These are phyloP conservation scores for Argyra leucocephala DNA, from an alignment of 2,888 invertebrate genomes.

Conservation along the genomic window DNA sequence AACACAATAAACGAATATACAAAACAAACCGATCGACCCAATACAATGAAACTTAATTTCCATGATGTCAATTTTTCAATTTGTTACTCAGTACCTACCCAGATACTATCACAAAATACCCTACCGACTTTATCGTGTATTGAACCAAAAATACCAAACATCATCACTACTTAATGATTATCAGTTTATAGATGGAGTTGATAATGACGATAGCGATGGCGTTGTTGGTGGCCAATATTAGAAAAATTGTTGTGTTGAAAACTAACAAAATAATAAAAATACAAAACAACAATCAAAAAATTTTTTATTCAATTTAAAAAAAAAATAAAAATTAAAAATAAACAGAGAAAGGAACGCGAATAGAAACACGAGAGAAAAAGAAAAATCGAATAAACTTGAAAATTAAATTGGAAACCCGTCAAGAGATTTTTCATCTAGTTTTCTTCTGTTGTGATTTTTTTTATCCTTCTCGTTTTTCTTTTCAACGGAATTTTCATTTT, in stretches of 20 bases:
- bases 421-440: neutral
- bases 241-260: neutral
- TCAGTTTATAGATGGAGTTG: neutral
- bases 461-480: neutral
- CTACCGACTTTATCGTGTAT: neutral
- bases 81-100: neutral
- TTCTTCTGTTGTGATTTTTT: neutral
- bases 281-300: neutral
- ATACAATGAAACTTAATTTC: conserved; percentile 3
- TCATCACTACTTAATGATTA: neutral
- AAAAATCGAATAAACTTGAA: neutral
- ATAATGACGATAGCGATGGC: neutral
- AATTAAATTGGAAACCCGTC: conserved; percentile 3
- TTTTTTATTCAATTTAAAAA: neutral
- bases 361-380: neutral
- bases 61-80: conserved; percentile 4
- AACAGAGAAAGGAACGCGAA: neutral
- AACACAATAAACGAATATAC: neutral
- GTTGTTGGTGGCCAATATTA: neutral
- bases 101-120: neutral
- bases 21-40: neutral
- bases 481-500: neutral
- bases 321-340: neutral
- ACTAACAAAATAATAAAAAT: neutral
- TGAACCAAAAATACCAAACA: neutral